Evolutionary conservation across 2,113 vertebrate species (phyloP), one percentile per base, ranked within the genome.

Genomic region (Brachyistius frenatus): DNA sequence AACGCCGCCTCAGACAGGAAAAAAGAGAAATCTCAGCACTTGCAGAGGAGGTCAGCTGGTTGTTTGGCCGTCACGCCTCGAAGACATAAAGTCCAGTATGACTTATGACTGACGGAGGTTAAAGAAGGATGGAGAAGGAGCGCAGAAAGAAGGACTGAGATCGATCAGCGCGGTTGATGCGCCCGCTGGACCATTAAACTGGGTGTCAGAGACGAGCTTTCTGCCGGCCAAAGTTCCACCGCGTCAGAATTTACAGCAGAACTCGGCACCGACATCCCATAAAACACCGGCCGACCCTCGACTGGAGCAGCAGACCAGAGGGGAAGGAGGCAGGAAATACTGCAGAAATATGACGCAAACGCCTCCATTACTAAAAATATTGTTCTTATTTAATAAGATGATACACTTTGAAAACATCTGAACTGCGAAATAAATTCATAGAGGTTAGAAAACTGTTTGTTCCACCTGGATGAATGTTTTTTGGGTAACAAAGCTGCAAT

Each of bases 41-140:
- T 30, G 61, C 54, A 64, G 50, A 23, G 78, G 88, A 23, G 78
- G 88, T 84, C 72, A 75, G 73, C 4, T 4, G 53, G 47, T 66
- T 50, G 32, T 75, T 73, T 71, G 67, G 44, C 78, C 14, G 16
- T 15, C 33, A 72, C 36, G 52, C 81, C 86, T 91, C 88, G 79
- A 89, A 88, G 86, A 79, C 76, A 79, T 85, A 80, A 85, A 91
- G 73, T 49, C 73, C 53, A 8, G 47, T 35, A 61, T 86, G 89
- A 88, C 83, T 88, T 81, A 91, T 76, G 86, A 83, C 3, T 41
- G 86, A 83, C 79, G 32, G 76, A 73, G 87, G 66, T 88, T 86
- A 78, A 83, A 80, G 81, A 83, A 86, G 87, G 79, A 89, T 86
- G 85, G 87, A 75, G 89, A 89, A 72, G 2, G 78, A 90, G 70